Conservation (phyloP, 2,797 vertebrate species). For the Kryptopterus vitreolus region DNA sequence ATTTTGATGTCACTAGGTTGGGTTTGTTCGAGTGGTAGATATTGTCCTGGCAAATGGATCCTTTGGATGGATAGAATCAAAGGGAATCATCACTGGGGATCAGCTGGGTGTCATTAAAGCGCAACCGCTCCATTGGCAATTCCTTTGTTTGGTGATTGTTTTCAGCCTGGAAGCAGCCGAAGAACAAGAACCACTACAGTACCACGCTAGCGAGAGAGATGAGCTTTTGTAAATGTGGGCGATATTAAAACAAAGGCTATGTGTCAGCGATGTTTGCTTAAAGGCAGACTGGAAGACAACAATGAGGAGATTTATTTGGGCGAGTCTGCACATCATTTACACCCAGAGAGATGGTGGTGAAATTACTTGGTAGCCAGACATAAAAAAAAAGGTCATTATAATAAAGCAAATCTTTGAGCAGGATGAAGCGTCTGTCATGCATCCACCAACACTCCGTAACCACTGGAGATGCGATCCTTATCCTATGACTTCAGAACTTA, state of each 20-base stretch:
- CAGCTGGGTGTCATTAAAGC: slow-evolving; percentile 21
- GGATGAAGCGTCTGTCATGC: not conserved
- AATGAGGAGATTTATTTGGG: slow-evolving; percentile 18
- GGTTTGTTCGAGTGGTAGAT: slow-evolving; percentile 1
- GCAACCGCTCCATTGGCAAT: not conserved
- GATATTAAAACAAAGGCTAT: slow-evolving; percentile 37
- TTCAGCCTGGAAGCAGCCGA: not conserved
- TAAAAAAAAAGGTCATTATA: not conserved
- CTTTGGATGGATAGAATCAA: slow-evolving; percentile 15
- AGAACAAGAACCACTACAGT: not conserved
- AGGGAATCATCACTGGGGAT: not conserved
- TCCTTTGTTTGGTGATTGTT: slow-evolving; percentile 10
- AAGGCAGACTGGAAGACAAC: slow-evolving; percentile 10
- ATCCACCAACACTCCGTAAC: slow-evolving; percentile 11
- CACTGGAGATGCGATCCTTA: not conserved
- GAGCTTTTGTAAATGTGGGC: slow-evolving; percentile 29
- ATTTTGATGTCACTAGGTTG: slow-evolving; percentile 10
- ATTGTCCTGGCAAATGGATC: slow-evolving; percentile 21
- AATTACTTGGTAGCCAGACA: not conserved
- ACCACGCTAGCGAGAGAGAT: slow-evolving; percentile 30
- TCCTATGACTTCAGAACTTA: slow-evolving; percentile 6
- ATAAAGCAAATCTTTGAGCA: not conserved
- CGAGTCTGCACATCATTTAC: not conserved
- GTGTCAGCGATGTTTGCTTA: slow-evolving; percentile 19
- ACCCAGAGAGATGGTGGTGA: slow-evolving; percentile 1